These are phyloP conservation scores for Volucella inflata DNA, from an alignment of 2,888 invertebrate genomes.

Conservation along the genomic window DNA sequence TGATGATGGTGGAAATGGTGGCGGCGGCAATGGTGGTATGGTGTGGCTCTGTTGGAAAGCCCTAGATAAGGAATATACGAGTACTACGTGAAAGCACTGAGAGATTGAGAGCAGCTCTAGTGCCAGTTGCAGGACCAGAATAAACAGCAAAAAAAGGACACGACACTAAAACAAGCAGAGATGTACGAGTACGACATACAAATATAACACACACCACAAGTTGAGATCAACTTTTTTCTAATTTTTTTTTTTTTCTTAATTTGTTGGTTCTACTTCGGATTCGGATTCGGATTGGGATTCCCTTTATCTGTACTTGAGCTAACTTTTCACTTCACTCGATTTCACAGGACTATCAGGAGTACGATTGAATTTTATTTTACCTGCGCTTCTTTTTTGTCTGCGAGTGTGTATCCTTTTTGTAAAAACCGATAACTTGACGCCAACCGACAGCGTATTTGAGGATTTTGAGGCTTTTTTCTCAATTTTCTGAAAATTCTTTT, in stretches of 20 bases:
- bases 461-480: constrained; percentile 61
- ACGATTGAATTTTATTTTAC: too few species aligned
- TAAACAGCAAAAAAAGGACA: constrained; percentile 41
- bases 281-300: too few species aligned
- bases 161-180: constrained; percentile 37
- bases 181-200: constrained; percentile 3
- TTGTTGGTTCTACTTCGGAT: constrained; percentile 37
- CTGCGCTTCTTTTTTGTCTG: background rate
- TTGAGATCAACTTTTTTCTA: constrained; percentile 15
- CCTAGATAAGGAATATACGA: constrained; percentile 74
- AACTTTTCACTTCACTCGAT: constrained; percentile 26
- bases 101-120: constrained; percentile 68
- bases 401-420: constrained; percentile 4
- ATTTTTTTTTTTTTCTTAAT: constrained; percentile 4
- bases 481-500: constrained; percentile 71
- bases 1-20: background rate
- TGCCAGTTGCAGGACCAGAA: constrained; percentile 15
- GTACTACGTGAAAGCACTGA: constrained; percentile 71
- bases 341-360: too few species aligned
- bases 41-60: constrained; percentile 65
- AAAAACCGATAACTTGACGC: constrained; percentile 11
- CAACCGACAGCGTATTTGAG: constrained; percentile 20
- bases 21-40: background rate
- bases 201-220: constrained; percentile 45
- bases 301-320: constrained; percentile 48